Evolutionary conservation across 2,113 vertebrate genomes (phyloP).

Genomic region (Heterotis niloticus): DNA sequence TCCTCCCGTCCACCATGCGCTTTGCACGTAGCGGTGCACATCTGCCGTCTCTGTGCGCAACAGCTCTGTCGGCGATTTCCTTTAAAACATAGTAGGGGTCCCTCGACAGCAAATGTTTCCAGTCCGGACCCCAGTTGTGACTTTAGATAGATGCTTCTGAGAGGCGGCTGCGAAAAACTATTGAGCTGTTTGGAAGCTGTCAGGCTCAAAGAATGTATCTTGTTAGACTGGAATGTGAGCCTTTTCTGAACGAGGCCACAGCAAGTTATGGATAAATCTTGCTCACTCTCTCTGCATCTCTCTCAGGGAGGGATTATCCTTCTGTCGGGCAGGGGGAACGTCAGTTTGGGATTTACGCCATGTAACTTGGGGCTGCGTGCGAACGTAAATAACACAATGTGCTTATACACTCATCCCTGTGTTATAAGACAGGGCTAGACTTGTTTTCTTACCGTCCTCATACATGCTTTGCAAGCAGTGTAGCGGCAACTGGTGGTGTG

Average conservation of each 20-base stretch:
- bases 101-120: background rate
- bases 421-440: too few species aligned
- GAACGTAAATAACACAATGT: background rate
- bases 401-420: background rate
- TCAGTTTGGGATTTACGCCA: background rate
- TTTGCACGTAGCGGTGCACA: too few species aligned
- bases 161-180: background rate
- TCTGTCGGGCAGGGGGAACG: background rate
- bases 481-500: too few species aligned
- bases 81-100: background rate
- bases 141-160: background rate
- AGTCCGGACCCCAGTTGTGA: background rate
- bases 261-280: slow-evolving; percentile 9
- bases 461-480: too few species aligned
- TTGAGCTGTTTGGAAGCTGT: slow-evolving; percentile 5
- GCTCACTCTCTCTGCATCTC: slow-evolving; percentile 1
- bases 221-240: background rate
- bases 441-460: too few species aligned
- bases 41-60: too few species aligned
- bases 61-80: background rate
- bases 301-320: slow-evolving; percentile 7
- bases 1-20: too few species aligned
- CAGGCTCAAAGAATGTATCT: background rate
- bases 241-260: background rate
- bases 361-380: background rate